Conservation (phyloP, 2,797 vertebrate genomes). For the Falco novaeseelandiae region DNA sequence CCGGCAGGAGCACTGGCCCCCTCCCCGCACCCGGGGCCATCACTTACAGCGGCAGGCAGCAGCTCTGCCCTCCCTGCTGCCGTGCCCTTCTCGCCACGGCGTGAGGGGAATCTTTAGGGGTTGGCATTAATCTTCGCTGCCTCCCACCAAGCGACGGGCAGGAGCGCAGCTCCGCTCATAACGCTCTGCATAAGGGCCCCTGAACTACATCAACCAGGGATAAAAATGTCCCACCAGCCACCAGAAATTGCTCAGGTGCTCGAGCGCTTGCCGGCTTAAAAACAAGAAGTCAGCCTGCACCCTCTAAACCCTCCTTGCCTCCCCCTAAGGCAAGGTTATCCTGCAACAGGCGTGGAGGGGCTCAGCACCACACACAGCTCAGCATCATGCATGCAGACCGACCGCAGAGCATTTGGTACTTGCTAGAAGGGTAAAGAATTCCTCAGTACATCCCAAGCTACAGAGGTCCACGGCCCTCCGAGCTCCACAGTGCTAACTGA, state of each 20-base stretch:
- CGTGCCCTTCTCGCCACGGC: neutral
- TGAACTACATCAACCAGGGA: neutral
- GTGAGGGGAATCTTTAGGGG: neutral
- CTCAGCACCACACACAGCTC: neutral
- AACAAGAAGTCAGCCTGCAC: neutral
- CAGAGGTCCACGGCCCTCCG: neutral
- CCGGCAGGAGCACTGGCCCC: neutral
- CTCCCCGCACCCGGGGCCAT: neutral
- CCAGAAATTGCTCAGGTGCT: neutral
- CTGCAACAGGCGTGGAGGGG: accelerated
- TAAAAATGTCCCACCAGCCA: neutral
- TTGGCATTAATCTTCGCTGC: neutral
- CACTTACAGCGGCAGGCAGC: neutral
- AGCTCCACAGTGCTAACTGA: neutral
- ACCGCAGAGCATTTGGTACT: accelerated
- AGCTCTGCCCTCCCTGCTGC: neutral
- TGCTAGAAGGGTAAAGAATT: neutral
- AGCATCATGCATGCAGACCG: accelerated
- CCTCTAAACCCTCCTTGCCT: neutral
- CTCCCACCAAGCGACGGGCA: neutral
- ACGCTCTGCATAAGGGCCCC: neutral
- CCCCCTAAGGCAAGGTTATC: neutral
- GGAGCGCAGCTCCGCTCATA: neutral
- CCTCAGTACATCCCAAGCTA: neutral
- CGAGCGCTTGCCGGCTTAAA: neutral